Evolutionary conservation across 2,888 invertebrate species (phyloP).

Genomic region (Halocaridina rubra): DNA sequence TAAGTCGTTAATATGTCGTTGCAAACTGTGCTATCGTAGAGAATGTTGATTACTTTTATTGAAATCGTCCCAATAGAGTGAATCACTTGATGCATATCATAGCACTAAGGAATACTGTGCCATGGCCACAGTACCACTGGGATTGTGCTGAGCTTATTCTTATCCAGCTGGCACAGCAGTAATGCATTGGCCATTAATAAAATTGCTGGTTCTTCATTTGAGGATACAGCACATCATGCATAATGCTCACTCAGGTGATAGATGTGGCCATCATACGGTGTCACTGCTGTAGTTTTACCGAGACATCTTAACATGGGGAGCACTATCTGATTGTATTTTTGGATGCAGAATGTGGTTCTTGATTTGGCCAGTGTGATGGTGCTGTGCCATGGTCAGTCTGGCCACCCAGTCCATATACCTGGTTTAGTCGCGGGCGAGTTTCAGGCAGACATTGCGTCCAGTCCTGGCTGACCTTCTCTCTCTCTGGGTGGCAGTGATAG

Average conservation of each 20-base stretch:
- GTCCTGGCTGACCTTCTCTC: conserved; percentile 14
- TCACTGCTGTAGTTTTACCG: background rate
- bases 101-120: conserved; percentile 59
- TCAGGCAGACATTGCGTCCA: conserved; percentile 17
- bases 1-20: conserved; percentile 59
- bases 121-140: conserved; percentile 46
- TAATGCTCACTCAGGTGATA: background rate
- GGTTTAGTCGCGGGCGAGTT: background rate
- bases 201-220: background rate
- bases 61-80: conserved; percentile 61
- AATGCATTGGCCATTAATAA: background rate
- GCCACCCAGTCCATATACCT: conserved; percentile 20
- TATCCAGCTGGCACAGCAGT: conserved; percentile 34
- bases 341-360: background rate
- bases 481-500: conserved; percentile 9
- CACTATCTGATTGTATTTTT: background rate
- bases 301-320: background rate
- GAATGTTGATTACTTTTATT: conserved; percentile 56
- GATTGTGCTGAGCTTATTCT: conserved; percentile 43
- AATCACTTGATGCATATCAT: conserved; percentile 62
- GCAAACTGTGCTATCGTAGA: conserved; percentile 56
- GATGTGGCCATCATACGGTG: background rate
- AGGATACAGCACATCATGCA: background rate
- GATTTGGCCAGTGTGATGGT: conserved; percentile 16
- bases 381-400: conserved; percentile 34